Base-by-base conservation (phyloP, 2,888 invertebrate genomes). In the Lasioglossum oenotherae region DNA sequence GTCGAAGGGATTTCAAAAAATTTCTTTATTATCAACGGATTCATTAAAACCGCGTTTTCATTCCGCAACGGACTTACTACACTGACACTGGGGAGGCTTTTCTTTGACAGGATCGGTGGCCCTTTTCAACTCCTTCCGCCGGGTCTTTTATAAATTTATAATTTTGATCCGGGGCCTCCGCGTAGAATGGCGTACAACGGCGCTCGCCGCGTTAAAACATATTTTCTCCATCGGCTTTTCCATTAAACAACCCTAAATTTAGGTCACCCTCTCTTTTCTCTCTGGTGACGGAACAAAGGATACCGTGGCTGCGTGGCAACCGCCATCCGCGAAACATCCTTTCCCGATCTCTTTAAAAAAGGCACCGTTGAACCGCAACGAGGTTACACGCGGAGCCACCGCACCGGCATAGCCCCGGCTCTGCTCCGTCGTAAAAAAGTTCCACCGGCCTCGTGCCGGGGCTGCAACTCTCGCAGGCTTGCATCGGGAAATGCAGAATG, bases 231-330 rank as follows among this genome's bases (percentile, higher is more conserved):
- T 78, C 72, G 35, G 73, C 44, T 53, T 81, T 82, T 75, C 72
- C 71, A 31, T 80, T 49, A 71, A 85, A 78, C 80, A 53, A 38
- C 38, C 35, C 38, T 19, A 74, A 81, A 89, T 88, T 46, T 87
- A 78, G 88, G 89, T 88, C 86, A 86, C 49, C 73, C 67, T 60
- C 60, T 69, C 53, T 67, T 83, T 73, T 44, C 78, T 31, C 12
- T 16, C 16, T 8, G 6, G 31, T 0, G 6, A 41, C 73, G 38
- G 75, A 74, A 84, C 71, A 86, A 81, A 89, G 73, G 74, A 72
- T 49, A 31, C 71, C 49, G 57, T 16, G 49, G 60, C 27, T 46
- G 71, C 84, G 71, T 72, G 75, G 74, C 74, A 83, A 81, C 78
- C 85, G 75, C 76, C 85, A 73, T 85, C 53, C 46, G 75, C 60